phyloP scores from a whole-genome alignment of 1,140 invertebrate species.

The Penaeus japonicus region DNA sequence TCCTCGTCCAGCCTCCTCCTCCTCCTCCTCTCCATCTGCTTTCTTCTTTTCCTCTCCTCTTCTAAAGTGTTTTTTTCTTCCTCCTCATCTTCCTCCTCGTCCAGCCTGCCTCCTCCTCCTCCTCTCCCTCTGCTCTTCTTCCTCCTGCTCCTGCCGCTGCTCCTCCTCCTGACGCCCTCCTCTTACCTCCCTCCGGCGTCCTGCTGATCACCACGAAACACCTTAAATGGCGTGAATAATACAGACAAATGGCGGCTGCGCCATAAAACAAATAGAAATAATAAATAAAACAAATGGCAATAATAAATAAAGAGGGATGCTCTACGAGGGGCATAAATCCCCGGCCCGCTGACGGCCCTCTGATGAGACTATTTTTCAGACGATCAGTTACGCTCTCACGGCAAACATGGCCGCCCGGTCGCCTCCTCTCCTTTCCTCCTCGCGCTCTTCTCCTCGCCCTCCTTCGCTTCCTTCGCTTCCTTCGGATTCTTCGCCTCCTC shows the following conservation, averaged over 20 bases:
- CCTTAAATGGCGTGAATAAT: slow-evolving; percentile 43
- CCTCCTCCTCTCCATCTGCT: no score
- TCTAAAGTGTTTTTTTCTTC: background rate
- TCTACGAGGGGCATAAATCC: slow-evolving; percentile 23
- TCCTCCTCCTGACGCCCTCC: background rate
- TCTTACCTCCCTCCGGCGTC: background rate
- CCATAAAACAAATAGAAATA: slow-evolving; percentile 52
- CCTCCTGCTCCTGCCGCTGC: background rate
- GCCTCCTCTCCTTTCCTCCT: background rate
- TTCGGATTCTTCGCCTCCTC: background rate
- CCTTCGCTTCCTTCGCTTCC: background rate
- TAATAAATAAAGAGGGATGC: slow-evolving; percentile 39
- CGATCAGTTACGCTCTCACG: slow-evolving; percentile 36
- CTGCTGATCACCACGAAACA: slow-evolving; percentile 4
- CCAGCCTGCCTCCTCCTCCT: background rate
- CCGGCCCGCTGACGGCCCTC: background rate
- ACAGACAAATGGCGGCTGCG: slow-evolving; percentile 39
- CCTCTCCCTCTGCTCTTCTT: background rate
- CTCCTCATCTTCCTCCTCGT: background rate
- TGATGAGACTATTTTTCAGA: slow-evolving; percentile 38
- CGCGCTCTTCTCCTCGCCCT: background rate
- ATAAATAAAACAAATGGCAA: slow-evolving; percentile 52
- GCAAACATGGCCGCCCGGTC: background rate
- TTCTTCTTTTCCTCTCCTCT: no score
- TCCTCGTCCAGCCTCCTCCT: no score